Evolutionary conservation across 2,113 vertebrate species (phyloP), one percentile per base, ranked within the genome.

Genomic region (Stegastes partitus): DNA sequence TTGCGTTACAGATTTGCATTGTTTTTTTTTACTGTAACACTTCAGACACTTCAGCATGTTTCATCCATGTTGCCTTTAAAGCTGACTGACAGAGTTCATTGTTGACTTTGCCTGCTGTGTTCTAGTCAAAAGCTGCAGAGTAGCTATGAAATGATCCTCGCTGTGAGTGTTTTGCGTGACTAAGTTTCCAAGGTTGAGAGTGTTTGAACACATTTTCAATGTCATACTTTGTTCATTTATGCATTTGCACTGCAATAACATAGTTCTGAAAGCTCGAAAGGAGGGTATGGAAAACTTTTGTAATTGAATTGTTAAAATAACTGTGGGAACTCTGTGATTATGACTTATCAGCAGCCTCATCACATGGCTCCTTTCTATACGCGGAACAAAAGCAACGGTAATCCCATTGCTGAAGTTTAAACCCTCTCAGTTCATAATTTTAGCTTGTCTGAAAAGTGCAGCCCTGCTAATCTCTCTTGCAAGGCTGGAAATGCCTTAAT

Each of bases 381-480:
- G 22, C 72, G 54, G 87, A 91, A 90, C 87, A 90, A 87, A 87
- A 88, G 78, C 80, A 71, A 50, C 11, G 15, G 66, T 92, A 87
- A 92, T 87, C 79, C 84, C 57, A 6, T 49, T 51, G 71, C 74
- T 49, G 55, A 68, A 73, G 62, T 83, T 88, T 71, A 75, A 87
- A 91, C 79, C 31, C 86, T 80, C 62, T 84, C 31, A 16, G 31
- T 91, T 90, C 58, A 71, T 73, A 81, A 84, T 86, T 87, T 82
- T 34, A 77, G 65, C 55, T 73, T 21, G 72, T 80, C 55, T 78
- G 87, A 85, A 84, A 83, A 83, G 82, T 77, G 61, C 74, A 26
- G 69, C 11, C 28, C 62, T 31, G 39, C 69, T 89, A 86, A 91
- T 90, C 88, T 83, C 67, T 81, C 49, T 25, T 7, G 56, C 82